Base-by-base conservation (phyloP, 2,888 invertebrate species). In the Dicyrtomina minuta region DNA sequence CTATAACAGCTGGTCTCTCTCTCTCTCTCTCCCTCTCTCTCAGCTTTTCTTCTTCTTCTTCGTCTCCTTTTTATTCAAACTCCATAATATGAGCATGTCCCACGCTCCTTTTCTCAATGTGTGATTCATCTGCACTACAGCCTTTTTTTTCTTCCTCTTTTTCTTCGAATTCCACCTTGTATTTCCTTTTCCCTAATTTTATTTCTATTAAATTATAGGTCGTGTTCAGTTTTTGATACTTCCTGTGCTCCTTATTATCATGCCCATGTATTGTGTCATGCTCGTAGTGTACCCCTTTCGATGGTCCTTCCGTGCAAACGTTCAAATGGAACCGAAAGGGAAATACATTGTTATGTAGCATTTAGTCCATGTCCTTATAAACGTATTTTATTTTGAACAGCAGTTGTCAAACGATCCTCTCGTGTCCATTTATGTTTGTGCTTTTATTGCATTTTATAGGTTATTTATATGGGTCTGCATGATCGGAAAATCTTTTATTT, bases 1-100 rank as follows among this genome's bases (percentile, higher is more conserved):
- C n/a, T n/a, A 46, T 20, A 64, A 27, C 64, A 64, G 64, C 64
- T 64, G 64, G 64, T 64, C 56, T 27, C 58, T 58, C n/a, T 33
- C 58, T 58, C 58, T 39, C 58, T 43, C 60, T 58, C 17, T 41
- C 6, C 5, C 26, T 24, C 39, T 58, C 17, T 58, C 12, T 15
- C 43, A 33, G 26, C 26, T 55, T 20, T 20, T 55, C 55, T 17
- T 26, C 33, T 56, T 15, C 12, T 56, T 24, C 26, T 33, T 33
- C n/a, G n/a, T n/a, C n/a, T n/a, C n/a, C n/a, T n/a, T n/a, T n/a
- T n/a, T 26, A 20, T 55, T 17, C 56, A 1, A 22, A 24, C 26
- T 20, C 46, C 13, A 43, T 43, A 12, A 12, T 39, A 17, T n/a
- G 20, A 43, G 43, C 26, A 20, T 60, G 49, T 26, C 61, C 33